Base-by-base conservation (phyloP, 1,140 invertebrate species). In the Drosophila seguyi region DNA sequence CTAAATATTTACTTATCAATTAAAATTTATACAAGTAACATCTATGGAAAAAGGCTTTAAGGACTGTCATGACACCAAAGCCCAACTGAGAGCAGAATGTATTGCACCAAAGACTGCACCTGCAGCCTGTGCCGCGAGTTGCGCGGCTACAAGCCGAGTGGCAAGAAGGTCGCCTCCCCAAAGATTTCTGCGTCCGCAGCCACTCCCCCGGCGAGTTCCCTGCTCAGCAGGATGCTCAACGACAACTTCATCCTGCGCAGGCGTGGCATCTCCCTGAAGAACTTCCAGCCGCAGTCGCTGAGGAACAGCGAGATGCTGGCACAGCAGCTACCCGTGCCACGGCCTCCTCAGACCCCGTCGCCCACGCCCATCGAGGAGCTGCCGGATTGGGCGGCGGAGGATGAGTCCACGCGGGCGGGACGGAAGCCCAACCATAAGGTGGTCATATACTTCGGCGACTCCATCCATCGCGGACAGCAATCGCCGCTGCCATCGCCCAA, bases 391-490 rank as follows among this genome's bases (percentile, higher is more conserved):
- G 81, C 74, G 56, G 27, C 44, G 25, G 22, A 58, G 55, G 38
- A 45, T 22, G 59, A 81, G 25, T 34, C 62, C 38, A 44, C 58
- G 63, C 58, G 58, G 58, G 13, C 44, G n/a, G 55, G 59, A 31
- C 57, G 45, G 36, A 90, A 86, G 53, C 76, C 81, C 58, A 92
- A 90, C 79, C 95, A 96, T 73, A 95, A 95, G 92, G 95, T 95
- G 16, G 95, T 96, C 44, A 95, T 96, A 66, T 96, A 95, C 81
- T 96, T 95, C 67, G 95, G 95, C 6, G 95, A 95, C 85, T 95
- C 95, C 1, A 94, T 95, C 41, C 94, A 94, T 56, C 82, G 91
- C 7, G 59, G 58, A 42, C 60, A 52, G 61, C 60, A 45, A 20
- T 56, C 48, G 36, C 59, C 59, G 20, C 65, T 53, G 60, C 78